phyloP scores from a whole-genome alignment of 2,888 invertebrate genomes.

The Euphydryas editha region DNA sequence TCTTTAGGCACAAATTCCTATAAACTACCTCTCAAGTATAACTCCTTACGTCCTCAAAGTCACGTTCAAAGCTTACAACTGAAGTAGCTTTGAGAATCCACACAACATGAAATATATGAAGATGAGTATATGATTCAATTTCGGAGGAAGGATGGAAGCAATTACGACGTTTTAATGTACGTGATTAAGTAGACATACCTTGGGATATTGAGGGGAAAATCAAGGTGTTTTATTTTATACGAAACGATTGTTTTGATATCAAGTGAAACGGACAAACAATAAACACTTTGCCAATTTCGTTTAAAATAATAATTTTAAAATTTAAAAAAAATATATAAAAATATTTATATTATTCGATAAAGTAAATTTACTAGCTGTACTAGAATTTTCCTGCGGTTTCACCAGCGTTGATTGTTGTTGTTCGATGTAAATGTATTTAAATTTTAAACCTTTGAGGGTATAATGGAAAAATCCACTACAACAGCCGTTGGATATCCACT shows the following conservation, averaged over 20 bases:
- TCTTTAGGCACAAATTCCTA: slow-evolving; percentile 60
- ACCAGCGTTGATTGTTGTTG: no score
- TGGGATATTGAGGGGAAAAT: slow-evolving; percentile 75
- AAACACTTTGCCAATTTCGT: slow-evolving; percentile 66
- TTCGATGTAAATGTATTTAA: no score
- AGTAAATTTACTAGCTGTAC: no score
- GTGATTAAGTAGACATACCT: slow-evolving; percentile 57
- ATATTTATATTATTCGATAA: no score
- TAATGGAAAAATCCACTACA: no score
- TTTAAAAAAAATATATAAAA: no score
- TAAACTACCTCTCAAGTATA: slow-evolving; percentile 51
- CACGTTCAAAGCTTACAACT: slow-evolving; percentile 51
- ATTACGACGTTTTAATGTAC: slow-evolving; percentile 56
- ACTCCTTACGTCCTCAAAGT: slow-evolving; percentile 61
- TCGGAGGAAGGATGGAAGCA: slow-evolving; percentile 47
- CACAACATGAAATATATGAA: slow-evolving; percentile 55
- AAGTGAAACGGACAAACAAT: slow-evolving; percentile 73
- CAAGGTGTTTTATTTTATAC: slow-evolving; percentile 79
- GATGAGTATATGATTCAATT: slow-evolving; percentile 63
- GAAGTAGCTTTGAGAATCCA: slow-evolving; percentile 56
- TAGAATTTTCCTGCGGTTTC: no score
- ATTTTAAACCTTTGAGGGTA: no score
- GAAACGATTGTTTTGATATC: slow-evolving; percentile 67
- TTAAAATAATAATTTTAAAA: neutral
- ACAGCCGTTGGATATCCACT: no score